Evolutionary conservation across 2,888 invertebrate species (phyloP).

Genomic region (Alsophila aescularia): DNA sequence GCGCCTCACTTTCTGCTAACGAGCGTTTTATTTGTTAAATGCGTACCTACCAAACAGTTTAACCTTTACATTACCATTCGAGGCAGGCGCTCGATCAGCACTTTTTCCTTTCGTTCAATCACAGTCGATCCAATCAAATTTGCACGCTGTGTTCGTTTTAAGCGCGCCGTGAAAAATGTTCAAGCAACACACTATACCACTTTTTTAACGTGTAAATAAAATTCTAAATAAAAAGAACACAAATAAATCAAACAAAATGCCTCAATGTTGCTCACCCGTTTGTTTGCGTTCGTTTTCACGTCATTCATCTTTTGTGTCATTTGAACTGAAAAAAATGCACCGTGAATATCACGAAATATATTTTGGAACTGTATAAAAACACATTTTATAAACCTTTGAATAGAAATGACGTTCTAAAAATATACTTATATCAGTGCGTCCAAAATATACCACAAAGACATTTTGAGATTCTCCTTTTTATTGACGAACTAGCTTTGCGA

Average conservation of each 20-base stretch:
- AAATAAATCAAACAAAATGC: constrained; percentile 9
- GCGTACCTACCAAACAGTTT: constrained; percentile 41
- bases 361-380: background rate
- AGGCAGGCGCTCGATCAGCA: constrained; percentile 22
- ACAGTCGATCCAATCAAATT: constrained; percentile 6
- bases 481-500: too few relatives aligned
- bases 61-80: constrained; percentile 31
- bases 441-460: too few relatives aligned
- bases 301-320: constrained; percentile 18
- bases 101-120: constrained; percentile 16
- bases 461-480: background rate
- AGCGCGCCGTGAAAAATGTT: constrained; percentile 4
- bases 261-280: constrained; percentile 12
- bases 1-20: constrained; percentile 54
- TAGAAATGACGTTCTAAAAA: too few relatives aligned
- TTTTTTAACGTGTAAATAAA: constrained; percentile 2
- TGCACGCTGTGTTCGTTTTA: constrained; percentile 1
- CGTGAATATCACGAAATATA: constrained; percentile 3
- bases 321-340: constrained; percentile 19
- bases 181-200: background rate
- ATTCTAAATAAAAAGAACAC: background rate
- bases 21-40: constrained; percentile 56
- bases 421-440: too few relatives aligned
- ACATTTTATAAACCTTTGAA: background rate
- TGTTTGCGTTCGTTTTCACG: constrained; percentile 20